Percentiles rank a stretch among this genome's conserved stretches.
phyloP scores from a whole-genome alignment of 2,797 vertebrate genomes.

The Sitta carolinensis region DNA sequence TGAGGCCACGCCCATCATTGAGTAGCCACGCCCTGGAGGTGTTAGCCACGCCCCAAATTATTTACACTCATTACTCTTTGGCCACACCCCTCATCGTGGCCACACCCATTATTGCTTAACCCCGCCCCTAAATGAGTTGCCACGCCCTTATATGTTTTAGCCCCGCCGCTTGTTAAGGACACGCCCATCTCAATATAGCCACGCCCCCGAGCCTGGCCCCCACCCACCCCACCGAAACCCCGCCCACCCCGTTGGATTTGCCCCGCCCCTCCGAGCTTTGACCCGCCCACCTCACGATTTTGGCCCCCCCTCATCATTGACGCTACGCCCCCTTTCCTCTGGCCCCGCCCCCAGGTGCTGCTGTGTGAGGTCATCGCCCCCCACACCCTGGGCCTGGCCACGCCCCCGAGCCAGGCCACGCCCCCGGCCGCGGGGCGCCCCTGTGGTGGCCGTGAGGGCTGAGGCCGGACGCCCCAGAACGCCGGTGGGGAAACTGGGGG shows the following conservation, averaged over 20 bases:
- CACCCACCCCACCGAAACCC: too few species aligned
- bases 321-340: background rate
- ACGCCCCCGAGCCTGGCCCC: background rate
- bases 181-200: too few species aligned
- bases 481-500: background rate
- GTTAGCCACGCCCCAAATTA: background rate
- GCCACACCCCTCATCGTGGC: accelerated
- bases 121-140: background rate
- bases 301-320: too few species aligned
- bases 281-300: too few species aligned
- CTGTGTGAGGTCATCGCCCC: background rate
- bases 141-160: too few species aligned
- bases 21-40: too few species aligned
- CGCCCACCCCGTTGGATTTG: too few species aligned
- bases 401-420: background rate
- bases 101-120: background rate
- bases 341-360: background rate
- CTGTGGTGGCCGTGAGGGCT: background rate
- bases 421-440: background rate
- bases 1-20: too few species aligned
- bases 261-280: too few species aligned
- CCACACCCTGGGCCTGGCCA: background rate
- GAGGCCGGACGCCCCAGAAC: background rate
- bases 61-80: too few species aligned
- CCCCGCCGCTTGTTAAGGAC: too few species aligned